phyloP scores from a whole-genome alignment of 2,888 invertebrate species.

The Salpingus planirostris region DNA sequence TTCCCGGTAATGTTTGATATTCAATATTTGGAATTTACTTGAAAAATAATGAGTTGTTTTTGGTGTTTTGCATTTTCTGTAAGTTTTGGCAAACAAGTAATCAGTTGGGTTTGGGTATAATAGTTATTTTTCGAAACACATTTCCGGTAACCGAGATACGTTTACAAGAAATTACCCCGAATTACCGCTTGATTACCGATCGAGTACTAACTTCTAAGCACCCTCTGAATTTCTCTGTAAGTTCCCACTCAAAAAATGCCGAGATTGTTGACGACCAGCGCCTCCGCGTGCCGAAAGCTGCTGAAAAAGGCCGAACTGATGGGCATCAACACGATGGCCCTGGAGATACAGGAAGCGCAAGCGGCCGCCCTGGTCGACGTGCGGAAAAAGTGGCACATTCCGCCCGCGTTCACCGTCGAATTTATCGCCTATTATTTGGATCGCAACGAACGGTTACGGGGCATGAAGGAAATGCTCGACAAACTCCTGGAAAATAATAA shows the following conservation, averaged over 20 bases:
- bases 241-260: constrained; percentile 95
- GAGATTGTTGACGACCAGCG: constrained; percentile 78
- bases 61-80: too few species aligned
- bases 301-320: constrained; percentile 80
- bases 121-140: too few species aligned
- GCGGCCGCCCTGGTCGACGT: constrained; percentile 75
- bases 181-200: too few species aligned
- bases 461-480: constrained; percentile 70
- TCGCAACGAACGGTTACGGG: constrained; percentile 71
- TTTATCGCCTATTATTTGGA: constrained; percentile 92
- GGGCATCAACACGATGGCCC: constrained; percentile 75
- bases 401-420: constrained; percentile 89
- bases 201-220: too few species aligned
- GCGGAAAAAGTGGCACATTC: constrained; percentile 88
- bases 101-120: too few species aligned
- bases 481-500: constrained; percentile 57
- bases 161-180: too few species aligned
- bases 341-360: constrained; percentile 78
- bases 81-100: too few species aligned
- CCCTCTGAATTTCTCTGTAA: too few species aligned
- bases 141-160: too few species aligned
- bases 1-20: too few species aligned
- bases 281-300: constrained; percentile 76
- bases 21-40: too few species aligned
- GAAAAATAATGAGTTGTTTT: too few species aligned